Conservation (phyloP, 2,113 vertebrate species). For the Climacteris rufus region DNA sequence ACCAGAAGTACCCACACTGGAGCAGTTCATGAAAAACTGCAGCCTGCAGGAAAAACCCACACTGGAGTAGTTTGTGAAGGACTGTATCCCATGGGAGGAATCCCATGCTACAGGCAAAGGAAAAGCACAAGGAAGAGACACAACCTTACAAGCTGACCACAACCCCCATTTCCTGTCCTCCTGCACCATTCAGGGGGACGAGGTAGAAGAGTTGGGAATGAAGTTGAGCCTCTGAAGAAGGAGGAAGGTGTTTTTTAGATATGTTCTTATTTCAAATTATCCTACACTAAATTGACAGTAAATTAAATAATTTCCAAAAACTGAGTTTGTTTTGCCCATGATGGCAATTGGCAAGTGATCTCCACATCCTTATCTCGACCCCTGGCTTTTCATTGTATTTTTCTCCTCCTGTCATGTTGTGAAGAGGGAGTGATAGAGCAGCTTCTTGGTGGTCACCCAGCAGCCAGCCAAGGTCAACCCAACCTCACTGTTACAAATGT, state of each 20-base stretch:
- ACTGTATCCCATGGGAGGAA: not conserved
- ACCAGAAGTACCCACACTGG: not conserved
- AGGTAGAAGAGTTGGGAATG: not conserved
- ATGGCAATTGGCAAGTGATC: not conserved
- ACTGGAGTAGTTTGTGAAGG: not conserved
- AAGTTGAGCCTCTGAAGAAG: not conserved
- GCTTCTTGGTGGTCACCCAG: not conserved
- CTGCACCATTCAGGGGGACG: not conserved
- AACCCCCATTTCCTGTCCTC: not conserved
- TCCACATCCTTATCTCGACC: not conserved
- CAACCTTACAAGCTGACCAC: not conserved
- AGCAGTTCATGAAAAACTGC: not conserved
- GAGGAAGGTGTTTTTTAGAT: not conserved
- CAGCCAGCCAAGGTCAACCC: not conserved
- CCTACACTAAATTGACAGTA: not conserved
- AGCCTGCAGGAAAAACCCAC: not conserved
- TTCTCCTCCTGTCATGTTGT: not conserved
- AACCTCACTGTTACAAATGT: not conserved
- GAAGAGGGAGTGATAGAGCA: not conserved
- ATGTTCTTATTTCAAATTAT: not conserved
- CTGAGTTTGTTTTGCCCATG: not conserved
- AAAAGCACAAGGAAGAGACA: not conserved
- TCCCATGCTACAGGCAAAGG: not conserved
- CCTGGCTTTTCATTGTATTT: not conserved
- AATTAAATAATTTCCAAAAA: not conserved